Evolutionary conservation across 2,797 vertebrate genomes (phyloP).

Genomic region (Lates japonicus): DNA sequence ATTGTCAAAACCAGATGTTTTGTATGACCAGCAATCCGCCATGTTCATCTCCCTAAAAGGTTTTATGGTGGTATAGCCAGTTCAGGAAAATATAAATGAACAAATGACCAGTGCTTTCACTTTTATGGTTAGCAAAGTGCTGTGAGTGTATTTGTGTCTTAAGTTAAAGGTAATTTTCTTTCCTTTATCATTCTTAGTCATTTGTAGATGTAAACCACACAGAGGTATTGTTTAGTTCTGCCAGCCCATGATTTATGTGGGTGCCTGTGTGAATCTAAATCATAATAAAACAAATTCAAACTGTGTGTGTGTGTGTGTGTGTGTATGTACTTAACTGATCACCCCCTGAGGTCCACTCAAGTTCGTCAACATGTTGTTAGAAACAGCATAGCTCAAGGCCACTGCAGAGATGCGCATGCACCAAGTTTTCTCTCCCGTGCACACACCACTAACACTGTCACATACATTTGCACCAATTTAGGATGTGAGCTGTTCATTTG

Average conservation of each 20-base stretch:
- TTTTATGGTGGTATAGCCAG: not conserved
- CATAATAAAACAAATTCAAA: slow-evolving; percentile 1
- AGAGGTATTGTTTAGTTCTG: not conserved
- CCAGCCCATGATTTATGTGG: not conserved
- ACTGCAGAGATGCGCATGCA: not conserved
- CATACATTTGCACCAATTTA: slow-evolving; percentile 42
- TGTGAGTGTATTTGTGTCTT: not conserved
- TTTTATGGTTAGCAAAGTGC: not conserved
- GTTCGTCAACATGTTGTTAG: slow-evolving; percentile 29
- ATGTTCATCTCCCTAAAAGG: not conserved
- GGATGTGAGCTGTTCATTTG: slow-evolving; percentile 60
- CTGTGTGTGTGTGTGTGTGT: not conserved
- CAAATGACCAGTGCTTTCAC: not conserved
- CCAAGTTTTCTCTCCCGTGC: slow-evolving; percentile 9
- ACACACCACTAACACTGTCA: slow-evolving; percentile 24
- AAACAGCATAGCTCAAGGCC: slow-evolving; percentile 42
- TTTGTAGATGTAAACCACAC: not conserved
- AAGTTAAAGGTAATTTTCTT: not conserved
- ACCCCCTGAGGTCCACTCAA: slow-evolving; percentile 19
- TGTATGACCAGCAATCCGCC: not conserved
- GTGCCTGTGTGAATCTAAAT: slow-evolving; percentile 5
- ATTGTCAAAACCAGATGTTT: not conserved
- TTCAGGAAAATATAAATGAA: not conserved
- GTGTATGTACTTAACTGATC: slow-evolving; percentile 16
- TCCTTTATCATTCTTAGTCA: not conserved